Base-by-base conservation (phyloP, 2,113 vertebrate species). In the Semicossyphus pulcher region DNA sequence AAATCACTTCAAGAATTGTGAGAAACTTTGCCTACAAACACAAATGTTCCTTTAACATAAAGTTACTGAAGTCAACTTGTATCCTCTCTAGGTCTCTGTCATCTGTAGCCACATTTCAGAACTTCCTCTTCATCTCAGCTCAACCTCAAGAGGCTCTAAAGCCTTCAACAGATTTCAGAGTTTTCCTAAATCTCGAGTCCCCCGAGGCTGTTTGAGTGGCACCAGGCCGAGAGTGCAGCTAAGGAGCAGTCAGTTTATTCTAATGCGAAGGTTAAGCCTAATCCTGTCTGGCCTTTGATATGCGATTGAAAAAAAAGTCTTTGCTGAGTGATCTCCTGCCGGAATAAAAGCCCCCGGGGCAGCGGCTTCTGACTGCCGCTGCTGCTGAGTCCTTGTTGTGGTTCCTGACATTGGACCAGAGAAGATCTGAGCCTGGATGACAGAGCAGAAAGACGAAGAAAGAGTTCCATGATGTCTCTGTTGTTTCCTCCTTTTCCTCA, bases 201-300 rank as follows among this genome's bases (percentile, higher is more conserved):
- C 34, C 15, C 3, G 23, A 15, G n/a, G 47, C 29, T 52, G 65
- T 63, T 48, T 73, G 49, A 42, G 39, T 63, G 81, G 63, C 63
- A 63, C 25, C 5, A 14, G 66, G 18, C 18, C 29, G 20, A 53
- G 58, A 4, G 25, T 41, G 57, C n/a, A 65, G 28, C 47, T 65
- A 39, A 39, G 60, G 42, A 29, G 63, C 70, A 56, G 60, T 15
- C 32, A 12, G 44, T 85, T 68, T 74, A 80, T 76, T 74, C 66
- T 83, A 52, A 86, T 83, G 56, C 51, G 29, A 67, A 59, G 57
- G 61, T 81, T 75, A 69, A 75, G 66, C 34, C 58, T 80, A 76
- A 89, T 85, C 82, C 76, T 10, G 29, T 20, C 32, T 63, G 39
- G 14, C 41, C 84, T 89, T 89, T 89, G 82, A 91, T 77, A 75